Base-by-base conservation (phyloP, 1,140 invertebrate genomes). In the Manduca sexta region DNA sequence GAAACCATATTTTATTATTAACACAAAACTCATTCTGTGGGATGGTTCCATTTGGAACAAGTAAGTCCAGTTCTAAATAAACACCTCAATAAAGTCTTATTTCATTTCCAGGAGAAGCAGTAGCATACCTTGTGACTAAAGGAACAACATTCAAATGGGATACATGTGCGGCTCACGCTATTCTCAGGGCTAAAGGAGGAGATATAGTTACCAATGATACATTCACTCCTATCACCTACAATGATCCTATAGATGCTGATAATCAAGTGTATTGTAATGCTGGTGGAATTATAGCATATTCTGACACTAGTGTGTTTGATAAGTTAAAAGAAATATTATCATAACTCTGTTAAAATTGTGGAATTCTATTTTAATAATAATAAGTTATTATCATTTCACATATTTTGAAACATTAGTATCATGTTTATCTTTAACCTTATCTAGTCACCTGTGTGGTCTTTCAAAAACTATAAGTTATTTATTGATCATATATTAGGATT, bases 61-160 rank as follows among this genome's bases (percentile, higher is more conserved):
- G n/a, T n/a, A n/a, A n/a, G n/a, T n/a, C n/a, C n/a, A n/a, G n/a
- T n/a, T n/a, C n/a, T 21, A 21, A 21, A 21, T 21, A 21, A 21
- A 21, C 21, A 3, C 2, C 2, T 21, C 7, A 21, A 3, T 21
- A 21, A 21, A 21, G 3, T 3, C 33, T 33, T 44, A 10, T 21
- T 14, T 35, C 4, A 41, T 49, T 67, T 50, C 71, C 90, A 52
- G 92, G 92, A 43, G 83, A 91, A 34, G 93, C 91, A 0, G 90
- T 92, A 69, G 91, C 91, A 15, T 98, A 97, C 72, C 76, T 97
- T 38, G 85, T 97, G 1, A 93, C 93, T 7, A 94, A 93, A 62
- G 86, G 86, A n/a, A 91, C 92, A 1, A 95, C 93, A 11, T 96
- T 90, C 64, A 90, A 90, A 43, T 97, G 95, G 95, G 95, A 97